Percentiles rank a stretch among this genome's conserved stretches.
These are phyloP conservation scores for Coelopa frigida DNA, from an alignment of 1,140 invertebrate genomes.

Conservation along the genomic window DNA sequence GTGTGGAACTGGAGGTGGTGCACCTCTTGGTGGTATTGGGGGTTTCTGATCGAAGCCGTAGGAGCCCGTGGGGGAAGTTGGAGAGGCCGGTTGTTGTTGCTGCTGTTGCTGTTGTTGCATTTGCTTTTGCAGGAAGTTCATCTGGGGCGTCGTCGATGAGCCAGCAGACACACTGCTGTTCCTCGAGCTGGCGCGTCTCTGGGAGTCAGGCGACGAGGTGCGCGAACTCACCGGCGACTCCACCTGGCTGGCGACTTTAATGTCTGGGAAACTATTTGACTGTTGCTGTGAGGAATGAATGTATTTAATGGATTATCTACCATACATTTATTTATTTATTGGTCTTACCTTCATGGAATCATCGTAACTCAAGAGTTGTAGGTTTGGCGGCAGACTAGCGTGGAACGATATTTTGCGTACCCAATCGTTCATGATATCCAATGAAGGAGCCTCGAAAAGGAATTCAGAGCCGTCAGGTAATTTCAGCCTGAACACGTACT, in stretches of 20 bases:
- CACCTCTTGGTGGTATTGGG: conserved; percentile 51
- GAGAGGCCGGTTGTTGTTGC: conserved; percentile 45
- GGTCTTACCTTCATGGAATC: conserved; percentile 44
- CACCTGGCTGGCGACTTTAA: conserved; percentile 35
- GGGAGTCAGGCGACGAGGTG: conserved; percentile 43
- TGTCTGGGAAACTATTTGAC: conserved; percentile 42
- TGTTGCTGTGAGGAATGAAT: conserved; percentile 28
- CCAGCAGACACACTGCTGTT: conserved; percentile 13
- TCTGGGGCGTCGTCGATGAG: conserved; percentile 34
- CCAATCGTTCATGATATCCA: conserved; percentile 84
- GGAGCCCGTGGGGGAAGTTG: conserved; percentile 22
- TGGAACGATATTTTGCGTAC: conserved; percentile 90
- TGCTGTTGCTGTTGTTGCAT: conserved; percentile 41
- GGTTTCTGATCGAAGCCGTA: conserved; percentile 48
- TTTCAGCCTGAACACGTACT: conserved; percentile 84
- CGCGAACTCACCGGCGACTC: conserved; percentile 43
- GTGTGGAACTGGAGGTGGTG: conserved; percentile 48
- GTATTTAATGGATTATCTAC: background rate
- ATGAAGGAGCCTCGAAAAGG: conserved; percentile 70
- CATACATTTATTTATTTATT: background rate
- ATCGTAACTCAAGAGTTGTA: conserved; percentile 81
- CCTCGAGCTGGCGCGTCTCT: conserved; percentile 30
- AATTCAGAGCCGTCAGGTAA: conserved; percentile 89
- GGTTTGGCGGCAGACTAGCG: conserved; percentile 79
- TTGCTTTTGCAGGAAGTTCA: conserved; percentile 43